Conservation (phyloP, 2,888 invertebrate species). For the Chirona hameri region DNA sequence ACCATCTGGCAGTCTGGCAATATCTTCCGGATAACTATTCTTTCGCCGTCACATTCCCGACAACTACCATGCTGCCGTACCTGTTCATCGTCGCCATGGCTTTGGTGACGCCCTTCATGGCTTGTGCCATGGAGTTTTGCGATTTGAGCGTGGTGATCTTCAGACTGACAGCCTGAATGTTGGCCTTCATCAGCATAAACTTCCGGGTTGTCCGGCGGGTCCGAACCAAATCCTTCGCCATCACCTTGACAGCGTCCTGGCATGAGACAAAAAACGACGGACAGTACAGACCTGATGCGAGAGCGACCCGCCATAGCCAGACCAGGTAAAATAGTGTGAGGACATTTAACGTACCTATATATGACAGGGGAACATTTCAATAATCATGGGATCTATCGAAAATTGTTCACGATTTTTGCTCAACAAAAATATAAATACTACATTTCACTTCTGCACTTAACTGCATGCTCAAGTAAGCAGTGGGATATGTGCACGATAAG, state of each 20-base stretch:
- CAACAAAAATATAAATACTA: not conserved
- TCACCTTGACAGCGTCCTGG: constrained; percentile 97
- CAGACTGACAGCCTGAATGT: constrained; percentile 94
- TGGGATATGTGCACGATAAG: too few relatives aligned
- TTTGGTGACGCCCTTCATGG: constrained; percentile 97
- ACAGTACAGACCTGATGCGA: not conserved
- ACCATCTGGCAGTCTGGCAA: too few relatives aligned
- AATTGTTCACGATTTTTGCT: not conserved
- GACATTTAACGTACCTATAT: too few relatives aligned
- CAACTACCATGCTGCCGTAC: constrained; percentile 46
- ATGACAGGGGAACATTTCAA: too few relatives aligned
- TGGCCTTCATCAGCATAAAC: constrained; percentile 99
- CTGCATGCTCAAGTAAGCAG: too few relatives aligned
- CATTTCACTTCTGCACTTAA: too few relatives aligned
- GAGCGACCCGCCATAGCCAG: too few relatives aligned
- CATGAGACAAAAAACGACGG: constrained; percentile 31
- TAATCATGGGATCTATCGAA: not conserved
- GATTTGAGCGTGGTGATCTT: constrained; percentile 97
- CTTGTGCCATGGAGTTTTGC: constrained; percentile 98
- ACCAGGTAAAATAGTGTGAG: too few relatives aligned
- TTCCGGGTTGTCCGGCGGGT: constrained; percentile 93
- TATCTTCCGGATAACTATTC: too few relatives aligned
- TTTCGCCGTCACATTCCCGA: too few relatives aligned
- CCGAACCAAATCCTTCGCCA: constrained; percentile 97
- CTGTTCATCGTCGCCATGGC: constrained; percentile 99